Conservation (phyloP, 2,113 vertebrate genomes). For the Rafetus swinhoei region DNA sequence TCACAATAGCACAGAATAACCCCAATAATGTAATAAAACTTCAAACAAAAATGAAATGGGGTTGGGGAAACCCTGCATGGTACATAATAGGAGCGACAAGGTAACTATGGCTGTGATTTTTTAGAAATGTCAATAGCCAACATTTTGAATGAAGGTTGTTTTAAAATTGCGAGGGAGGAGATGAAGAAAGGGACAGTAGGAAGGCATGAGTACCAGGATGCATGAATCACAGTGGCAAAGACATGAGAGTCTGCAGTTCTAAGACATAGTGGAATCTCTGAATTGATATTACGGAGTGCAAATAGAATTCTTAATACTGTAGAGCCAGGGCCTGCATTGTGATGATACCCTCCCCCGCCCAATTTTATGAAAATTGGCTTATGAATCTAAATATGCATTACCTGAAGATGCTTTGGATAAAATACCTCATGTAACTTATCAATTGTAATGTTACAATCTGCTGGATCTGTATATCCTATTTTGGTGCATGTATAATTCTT, state of each 20-base stretch:
- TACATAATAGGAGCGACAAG: background rate
- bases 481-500: too few species aligned
- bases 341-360: too few species aligned
- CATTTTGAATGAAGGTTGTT: background rate
- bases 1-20: background rate
- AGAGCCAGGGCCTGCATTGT: background rate
- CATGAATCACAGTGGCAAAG: background rate
- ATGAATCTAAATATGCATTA: too few species aligned
- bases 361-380: too few species aligned
- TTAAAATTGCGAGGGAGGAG: background rate
- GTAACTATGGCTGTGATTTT: background rate
- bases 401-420: too few species aligned
- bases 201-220: background rate
- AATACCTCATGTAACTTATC: too few species aligned
- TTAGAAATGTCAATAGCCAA: background rate
- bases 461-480: too few species aligned
- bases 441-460: too few species aligned
- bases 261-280: background rate
- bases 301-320: background rate
- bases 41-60: background rate
- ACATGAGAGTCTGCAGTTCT: background rate
- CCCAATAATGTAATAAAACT: background rate
- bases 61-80: background rate
- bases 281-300: background rate
- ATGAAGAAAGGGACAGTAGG: accelerated